Percentiles rank a stretch among this genome's conserved stretches.
These are phyloP conservation scores for Anorthoa munda DNA, from an alignment of 2,888 invertebrate species.

Conservation along the genomic window DNA sequence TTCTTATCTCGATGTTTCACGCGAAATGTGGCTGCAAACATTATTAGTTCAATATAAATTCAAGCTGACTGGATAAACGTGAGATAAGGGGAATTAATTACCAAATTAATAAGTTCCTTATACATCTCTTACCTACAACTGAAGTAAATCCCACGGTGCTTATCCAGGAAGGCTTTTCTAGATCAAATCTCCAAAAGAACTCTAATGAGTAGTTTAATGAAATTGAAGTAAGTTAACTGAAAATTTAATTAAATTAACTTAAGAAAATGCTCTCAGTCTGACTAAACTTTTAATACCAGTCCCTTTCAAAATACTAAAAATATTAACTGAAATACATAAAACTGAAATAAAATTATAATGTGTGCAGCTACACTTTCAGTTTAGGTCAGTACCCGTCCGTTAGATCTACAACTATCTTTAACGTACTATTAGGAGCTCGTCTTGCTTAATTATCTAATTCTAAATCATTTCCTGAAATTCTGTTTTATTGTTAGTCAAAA, in stretches of 20 bases:
- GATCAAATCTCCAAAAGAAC: no score
- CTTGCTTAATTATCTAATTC: slow-evolving; percentile 37
- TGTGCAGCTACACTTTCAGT: slow-evolving; percentile 74
- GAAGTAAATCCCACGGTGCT: not conserved
- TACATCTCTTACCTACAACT: not conserved
- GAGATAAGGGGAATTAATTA: not conserved
- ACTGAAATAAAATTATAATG: slow-evolving; percentile 16
- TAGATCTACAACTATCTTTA: slow-evolving; percentile 75
- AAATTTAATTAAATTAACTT: not conserved
- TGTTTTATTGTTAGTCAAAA: not conserved
- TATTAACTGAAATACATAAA: no score
- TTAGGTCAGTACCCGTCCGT: slow-evolving; percentile 87
- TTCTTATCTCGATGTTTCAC: slow-evolving; percentile 54
- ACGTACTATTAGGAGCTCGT: slow-evolving; percentile 53
- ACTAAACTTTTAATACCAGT: no score
- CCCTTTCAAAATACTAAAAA: no score
- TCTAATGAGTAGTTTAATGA: no score
- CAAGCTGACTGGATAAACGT: not conserved
- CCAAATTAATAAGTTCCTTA: not conserved
- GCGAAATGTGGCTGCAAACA: slow-evolving; percentile 66
- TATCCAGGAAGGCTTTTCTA: no score
- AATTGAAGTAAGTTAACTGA: not conserved
- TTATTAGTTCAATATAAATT: not conserved
- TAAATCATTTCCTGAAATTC: not conserved
- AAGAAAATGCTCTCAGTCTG: no score